Evolutionary conservation across 2,113 vertebrate genomes (phyloP), one percentile per base, ranked within the genome.

Genomic region (Taurulus bubalis): DNA sequence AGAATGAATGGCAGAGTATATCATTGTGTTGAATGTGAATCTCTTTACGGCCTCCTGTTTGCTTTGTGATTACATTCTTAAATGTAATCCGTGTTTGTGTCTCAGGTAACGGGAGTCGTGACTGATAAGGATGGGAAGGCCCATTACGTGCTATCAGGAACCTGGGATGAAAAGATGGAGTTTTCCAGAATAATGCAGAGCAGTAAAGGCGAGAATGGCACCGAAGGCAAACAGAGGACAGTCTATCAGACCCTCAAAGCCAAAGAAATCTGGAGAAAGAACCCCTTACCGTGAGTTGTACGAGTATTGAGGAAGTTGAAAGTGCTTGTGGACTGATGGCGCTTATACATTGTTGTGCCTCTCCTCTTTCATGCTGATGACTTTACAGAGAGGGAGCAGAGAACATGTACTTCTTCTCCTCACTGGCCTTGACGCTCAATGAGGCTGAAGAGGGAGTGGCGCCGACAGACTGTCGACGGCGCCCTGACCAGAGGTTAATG

Each of bases 151-250:
- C 94, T 99, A 4, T 94, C 97, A 34, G 98, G 98, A 15, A 99
- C 98, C 0, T 99, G 98, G 98, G 98, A 99, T 9, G 98, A 99
- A 92, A 98, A 98, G 93, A 99, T 99, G 96, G 98, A 99, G 82
- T 98, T 96, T 75, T 97, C 96, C 77, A 96, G 95, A 85, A 95
- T 97, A 55, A 94, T 94, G 9, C 84, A 93, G 40, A 94, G 92
- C 71, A 28, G 92, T 72, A 90, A 89, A 0, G 96, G 96, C 3
- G 98, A 98, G 49, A 98, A 97, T 0, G 96, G 96, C 2, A 87
- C 93, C 0, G 98, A 99, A 38, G 95, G 94, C 2, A 96, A 97
- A 51, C 97, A 96, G 84, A 95, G 95, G 77, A 90, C 95, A 0
- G 95, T 96, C 12, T 96, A 96, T 85, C 95, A 96, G 85, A 96